Evolutionary conservation across 1,140 invertebrate species (phyloP).

Genomic region (Cardiocondyla obscurior): DNA sequence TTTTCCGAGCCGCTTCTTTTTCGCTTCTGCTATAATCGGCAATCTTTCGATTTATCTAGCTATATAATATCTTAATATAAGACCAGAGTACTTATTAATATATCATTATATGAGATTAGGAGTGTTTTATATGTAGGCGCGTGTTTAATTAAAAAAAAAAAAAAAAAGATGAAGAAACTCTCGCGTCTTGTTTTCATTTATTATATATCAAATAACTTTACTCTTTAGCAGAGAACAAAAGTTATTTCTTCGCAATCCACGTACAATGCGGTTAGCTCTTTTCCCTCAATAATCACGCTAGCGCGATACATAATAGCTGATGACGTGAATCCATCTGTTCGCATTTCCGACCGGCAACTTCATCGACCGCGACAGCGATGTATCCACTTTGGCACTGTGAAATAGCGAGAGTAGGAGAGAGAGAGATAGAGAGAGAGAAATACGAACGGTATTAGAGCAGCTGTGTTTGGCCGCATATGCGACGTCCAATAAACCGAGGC

Average conservation of each 20-base stretch:
- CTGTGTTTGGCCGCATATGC: slow-evolving; percentile 66
- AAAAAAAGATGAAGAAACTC: too few species aligned
- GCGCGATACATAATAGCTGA: slow-evolving; percentile 13
- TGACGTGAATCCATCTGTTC: slow-evolving; percentile 15
- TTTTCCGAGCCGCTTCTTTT: background rate
- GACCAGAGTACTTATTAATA: background rate
- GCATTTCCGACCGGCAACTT: slow-evolving; percentile 18
- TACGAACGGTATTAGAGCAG: slow-evolving; percentile 43
- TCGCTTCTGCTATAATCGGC: background rate
- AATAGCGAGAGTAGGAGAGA: background rate
- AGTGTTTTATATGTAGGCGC: too few species aligned
- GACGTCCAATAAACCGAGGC: slow-evolving; percentile 61
- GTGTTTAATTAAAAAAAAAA: too few species aligned
- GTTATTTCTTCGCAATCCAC: background rate
- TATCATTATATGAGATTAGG: too few species aligned
- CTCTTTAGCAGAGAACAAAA: background rate
- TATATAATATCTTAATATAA: background rate
- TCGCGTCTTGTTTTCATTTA: too few species aligned
- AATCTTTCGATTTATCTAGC: background rate
- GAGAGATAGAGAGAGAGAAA: background rate
- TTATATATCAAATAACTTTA: background rate
- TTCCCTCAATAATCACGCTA: background rate
- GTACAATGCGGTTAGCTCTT: background rate
- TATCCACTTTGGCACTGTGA: slow-evolving; percentile 16
- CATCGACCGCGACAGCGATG: slow-evolving; percentile 22